phyloP scores from a whole-genome alignment of 2,113 vertebrate genomes.

The Turnix velox region DNA sequence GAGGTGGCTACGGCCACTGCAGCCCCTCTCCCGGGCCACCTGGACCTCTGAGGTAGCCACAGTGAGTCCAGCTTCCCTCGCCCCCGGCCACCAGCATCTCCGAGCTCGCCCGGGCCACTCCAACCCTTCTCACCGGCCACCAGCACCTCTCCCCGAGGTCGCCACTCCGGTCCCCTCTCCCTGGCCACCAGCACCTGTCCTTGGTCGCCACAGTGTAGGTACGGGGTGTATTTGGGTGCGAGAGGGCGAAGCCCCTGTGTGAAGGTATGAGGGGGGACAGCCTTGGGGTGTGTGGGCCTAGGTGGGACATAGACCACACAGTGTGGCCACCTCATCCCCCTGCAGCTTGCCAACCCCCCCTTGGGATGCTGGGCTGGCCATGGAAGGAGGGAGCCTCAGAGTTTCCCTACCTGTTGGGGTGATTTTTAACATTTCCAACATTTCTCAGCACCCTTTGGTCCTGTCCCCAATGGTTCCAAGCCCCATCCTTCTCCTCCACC shows the following conservation, averaged over 20 bases:
- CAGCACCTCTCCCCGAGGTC: too few species aligned
- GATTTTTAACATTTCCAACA: neutral
- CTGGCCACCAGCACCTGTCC: too few species aligned
- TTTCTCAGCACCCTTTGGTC: neutral
- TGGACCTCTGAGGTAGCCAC: too few species aligned
- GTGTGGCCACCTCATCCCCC: neutral
- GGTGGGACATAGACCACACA: too few species aligned
- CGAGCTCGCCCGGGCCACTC: too few species aligned
- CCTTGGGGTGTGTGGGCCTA: too few species aligned
- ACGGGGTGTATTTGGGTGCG: neutral
- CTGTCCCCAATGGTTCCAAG: neutral
- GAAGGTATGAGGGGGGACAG: neutral
- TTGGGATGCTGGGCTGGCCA: neutral
- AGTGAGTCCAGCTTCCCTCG: too few species aligned
- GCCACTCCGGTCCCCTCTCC: too few species aligned
- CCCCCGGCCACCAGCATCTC: too few species aligned
- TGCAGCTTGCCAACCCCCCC: rapidly evolving
- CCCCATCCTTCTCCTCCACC: rapidly evolving
- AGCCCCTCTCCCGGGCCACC: too few species aligned
- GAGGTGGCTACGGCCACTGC: too few species aligned
- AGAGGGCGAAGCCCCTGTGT: neutral
- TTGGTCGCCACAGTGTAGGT: neutral
- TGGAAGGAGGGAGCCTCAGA: neutral
- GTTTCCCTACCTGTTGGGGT: neutral
- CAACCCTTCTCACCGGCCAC: too few species aligned